Percentiles rank a stretch among this genome's conserved stretches.
Evolutionary conservation across 2,113 vertebrate species (phyloP).

Genomic region (Gobio gobio): DNA sequence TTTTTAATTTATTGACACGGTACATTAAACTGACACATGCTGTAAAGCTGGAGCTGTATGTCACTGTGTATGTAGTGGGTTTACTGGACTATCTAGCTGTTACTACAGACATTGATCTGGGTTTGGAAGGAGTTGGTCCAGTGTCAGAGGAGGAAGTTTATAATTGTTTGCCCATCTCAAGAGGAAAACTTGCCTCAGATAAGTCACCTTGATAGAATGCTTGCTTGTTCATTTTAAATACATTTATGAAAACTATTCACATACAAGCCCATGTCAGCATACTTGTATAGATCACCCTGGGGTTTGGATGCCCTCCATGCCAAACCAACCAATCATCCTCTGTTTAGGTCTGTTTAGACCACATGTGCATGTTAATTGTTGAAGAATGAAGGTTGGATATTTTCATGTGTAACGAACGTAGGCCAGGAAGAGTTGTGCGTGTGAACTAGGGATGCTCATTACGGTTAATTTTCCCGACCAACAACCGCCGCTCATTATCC

Average conservation of each 20-base stretch:
- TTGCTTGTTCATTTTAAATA: constrained; percentile 19
- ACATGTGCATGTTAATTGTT: neutral
- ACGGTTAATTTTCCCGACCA: too few relatives aligned
- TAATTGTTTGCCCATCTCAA: constrained; percentile 1
- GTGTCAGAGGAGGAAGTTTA: neutral
- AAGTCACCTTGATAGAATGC: constrained; percentile 13
- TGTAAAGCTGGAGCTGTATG: neutral
- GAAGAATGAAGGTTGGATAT: neutral
- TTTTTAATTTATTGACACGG: neutral
- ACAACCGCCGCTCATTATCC: too few relatives aligned
- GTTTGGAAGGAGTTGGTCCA: neutral
- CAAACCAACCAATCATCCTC: neutral
- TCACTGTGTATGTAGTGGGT: neutral
- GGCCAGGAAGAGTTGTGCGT: too few relatives aligned
- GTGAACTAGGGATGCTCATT: too few relatives aligned
- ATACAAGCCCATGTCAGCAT: constrained; percentile 16
- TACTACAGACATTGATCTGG: neutral
- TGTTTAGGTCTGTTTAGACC: neutral
- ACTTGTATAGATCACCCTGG: neutral
- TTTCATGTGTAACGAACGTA: neutral
- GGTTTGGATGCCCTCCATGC: constrained; percentile 11
- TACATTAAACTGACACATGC: neutral
- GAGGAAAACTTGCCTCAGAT: constrained; percentile 10
- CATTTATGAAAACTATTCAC: constrained; percentile 1
- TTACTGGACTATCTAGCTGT: neutral